A percentile compares a stretch with the other conserved stretches of the same genome.
Evolutionary conservation across 2,888 invertebrate species (phyloP).

Genomic region (Altica lythri): DNA sequence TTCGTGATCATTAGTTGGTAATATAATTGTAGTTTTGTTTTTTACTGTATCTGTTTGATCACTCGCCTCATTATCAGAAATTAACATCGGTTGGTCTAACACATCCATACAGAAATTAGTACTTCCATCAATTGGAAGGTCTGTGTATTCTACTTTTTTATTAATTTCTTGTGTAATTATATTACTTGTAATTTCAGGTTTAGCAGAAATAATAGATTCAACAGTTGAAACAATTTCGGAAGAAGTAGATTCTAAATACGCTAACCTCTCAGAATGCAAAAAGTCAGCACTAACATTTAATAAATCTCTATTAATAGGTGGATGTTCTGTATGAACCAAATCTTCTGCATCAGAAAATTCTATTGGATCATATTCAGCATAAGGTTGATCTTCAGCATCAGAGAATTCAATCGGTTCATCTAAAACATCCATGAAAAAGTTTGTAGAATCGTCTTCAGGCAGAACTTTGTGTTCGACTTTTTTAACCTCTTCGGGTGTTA

Average conservation of each 20-base stretch:
- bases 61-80: no score
- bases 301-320: not conserved
- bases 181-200: no score
- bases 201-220: no score
- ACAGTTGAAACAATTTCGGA: no score
- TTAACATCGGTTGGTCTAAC: no score
- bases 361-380: slow-evolving; percentile 49
- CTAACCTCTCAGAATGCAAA: not conserved
- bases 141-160: no score
- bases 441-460: slow-evolving; percentile 41
- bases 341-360: slow-evolving; percentile 46
- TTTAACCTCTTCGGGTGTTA: slow-evolving; percentile 1
- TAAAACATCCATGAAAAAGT: slow-evolving; percentile 39
- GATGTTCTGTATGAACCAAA: slow-evolving; percentile 10
- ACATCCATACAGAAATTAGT: no score
- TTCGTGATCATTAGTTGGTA: no score
- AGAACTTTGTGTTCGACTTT: slow-evolving; percentile 39
- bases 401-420: slow-evolving; percentile 46
- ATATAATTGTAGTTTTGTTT: no score
- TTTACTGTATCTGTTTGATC: no score
- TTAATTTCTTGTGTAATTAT: no score
- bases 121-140: no score
- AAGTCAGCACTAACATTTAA: not conserved
- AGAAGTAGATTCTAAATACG: not conserved
- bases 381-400: slow-evolving; percentile 39